Evolutionary conservation across 2,797 vertebrate species (phyloP).

Genomic region (Avahi laniger): DNA sequence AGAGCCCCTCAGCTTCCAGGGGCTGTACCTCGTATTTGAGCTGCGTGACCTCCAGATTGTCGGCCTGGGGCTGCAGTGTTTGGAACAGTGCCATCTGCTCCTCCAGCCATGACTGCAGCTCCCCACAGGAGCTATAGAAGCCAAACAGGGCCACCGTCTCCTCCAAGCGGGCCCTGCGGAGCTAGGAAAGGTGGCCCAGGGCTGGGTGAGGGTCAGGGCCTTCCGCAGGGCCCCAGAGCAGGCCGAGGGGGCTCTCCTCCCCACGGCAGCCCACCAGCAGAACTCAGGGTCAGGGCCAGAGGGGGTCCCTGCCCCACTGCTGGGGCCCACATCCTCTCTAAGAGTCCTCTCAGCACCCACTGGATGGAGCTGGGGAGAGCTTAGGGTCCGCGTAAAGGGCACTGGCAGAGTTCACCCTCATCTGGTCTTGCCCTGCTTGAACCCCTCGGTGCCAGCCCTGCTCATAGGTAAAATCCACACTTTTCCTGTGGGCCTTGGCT

Average conservation of each 20-base stretch:
- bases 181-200: conserved; percentile 78
- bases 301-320: too few relatives aligned
- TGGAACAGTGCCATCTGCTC: conserved; percentile 90
- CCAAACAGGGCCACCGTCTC: conserved; percentile 88
- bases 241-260: background rate
- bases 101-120: conserved; percentile 93
- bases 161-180: conserved; percentile 86
- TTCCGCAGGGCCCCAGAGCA: rapidly evolving
- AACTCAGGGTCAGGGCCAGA: background rate
- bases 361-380: background rate
- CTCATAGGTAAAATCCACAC: background rate
- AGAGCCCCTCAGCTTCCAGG: background rate
- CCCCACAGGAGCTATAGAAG: conserved; percentile 89
- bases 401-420: background rate
- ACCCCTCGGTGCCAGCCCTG: background rate
- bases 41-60: conserved; percentile 86
- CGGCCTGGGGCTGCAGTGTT: conserved; percentile 84
- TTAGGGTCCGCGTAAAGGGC: background rate
- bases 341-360: background rate
- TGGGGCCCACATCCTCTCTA: background rate
- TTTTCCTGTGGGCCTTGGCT: background rate
- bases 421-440: too few relatives aligned
- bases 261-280: background rate
- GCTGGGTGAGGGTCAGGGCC: background rate
- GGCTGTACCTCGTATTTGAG: conserved; percentile 90